A percentile compares a stretch with the other conserved stretches of the same genome.
These are phyloP conservation scores for Caenorhabditis angaria DNA, from an alignment of 2,888 invertebrate genomes.

Conservation along the genomic window DNA sequence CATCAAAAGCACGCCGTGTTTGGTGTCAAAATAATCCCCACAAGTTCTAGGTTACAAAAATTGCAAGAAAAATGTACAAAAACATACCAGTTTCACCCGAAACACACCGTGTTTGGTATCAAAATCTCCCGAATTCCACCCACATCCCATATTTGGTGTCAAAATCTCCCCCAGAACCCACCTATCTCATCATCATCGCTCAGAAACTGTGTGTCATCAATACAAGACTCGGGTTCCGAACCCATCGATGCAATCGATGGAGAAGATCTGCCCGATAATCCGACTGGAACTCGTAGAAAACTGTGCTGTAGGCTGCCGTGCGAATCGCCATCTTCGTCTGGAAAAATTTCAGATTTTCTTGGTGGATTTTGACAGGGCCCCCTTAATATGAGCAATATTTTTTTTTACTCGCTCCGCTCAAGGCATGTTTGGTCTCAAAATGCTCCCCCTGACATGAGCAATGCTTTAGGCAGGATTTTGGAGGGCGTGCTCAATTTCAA, in stretches of 20 bases:
- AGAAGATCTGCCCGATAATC: conserved; percentile 36
- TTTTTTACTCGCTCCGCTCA: too few species aligned
- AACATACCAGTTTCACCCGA: too few species aligned
- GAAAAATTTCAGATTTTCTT: conserved; percentile 15
- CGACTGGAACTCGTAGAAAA: conserved; percentile 54
- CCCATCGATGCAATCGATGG: conserved; percentile 64
- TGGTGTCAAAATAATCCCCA: too few species aligned
- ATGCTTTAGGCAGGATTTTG: too few species aligned
- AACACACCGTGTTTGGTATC: background rate
- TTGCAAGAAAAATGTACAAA: too few species aligned
- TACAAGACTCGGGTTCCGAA: conserved; percentile 64
- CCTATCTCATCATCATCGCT: conserved; percentile 55
- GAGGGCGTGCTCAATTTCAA: too few species aligned
- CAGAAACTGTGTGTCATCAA: conserved; percentile 55
- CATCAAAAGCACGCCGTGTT: too few species aligned
- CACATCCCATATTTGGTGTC: background rate
- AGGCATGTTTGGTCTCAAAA: too few species aligned
- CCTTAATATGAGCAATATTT: background rate
- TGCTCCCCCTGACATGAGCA: too few species aligned
- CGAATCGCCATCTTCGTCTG: conserved; percentile 49
- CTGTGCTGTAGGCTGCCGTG: conserved; percentile 46
- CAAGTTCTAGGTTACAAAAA: too few species aligned
- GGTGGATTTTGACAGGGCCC: background rate
- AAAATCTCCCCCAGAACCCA: conserved; percentile 24
- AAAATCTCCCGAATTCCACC: background rate